Percentiles rank a stretch among this genome's conserved stretches.
Evolutionary conservation across 2,797 vertebrate genomes (phyloP).

Genomic region (Helarctos malayanus): DNA sequence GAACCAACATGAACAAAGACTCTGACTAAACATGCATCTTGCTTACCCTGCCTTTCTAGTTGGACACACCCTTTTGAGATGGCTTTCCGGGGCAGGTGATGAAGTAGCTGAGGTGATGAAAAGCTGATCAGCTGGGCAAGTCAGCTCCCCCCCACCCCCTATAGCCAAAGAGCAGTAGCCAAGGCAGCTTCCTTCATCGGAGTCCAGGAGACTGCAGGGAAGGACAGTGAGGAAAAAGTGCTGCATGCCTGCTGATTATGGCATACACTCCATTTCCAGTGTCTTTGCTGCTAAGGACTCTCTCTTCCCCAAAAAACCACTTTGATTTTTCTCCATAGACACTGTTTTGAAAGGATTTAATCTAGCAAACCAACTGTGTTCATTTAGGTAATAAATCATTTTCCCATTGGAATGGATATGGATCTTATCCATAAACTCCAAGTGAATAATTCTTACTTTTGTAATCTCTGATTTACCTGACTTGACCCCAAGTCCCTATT

Average conservation of each 20-base stretch:
- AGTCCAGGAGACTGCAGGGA: not conserved
- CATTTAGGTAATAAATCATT: constrained; percentile 22
- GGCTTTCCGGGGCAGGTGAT: not conserved
- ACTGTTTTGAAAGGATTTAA: constrained; percentile 40
- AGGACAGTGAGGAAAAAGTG: not conserved
- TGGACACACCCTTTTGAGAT: not conserved
- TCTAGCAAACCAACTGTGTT: constrained; percentile 7
- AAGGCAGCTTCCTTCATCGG: not conserved
- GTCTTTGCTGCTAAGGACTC: not conserved
- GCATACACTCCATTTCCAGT: not conserved
- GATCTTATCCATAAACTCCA: constrained; percentile 2
- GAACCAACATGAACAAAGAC: not conserved
- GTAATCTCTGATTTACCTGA: not conserved
- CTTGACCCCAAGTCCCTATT: not conserved
- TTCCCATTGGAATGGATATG: not conserved
- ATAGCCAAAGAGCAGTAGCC: not conserved
- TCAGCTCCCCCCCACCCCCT: not conserved
- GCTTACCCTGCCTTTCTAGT: not conserved
- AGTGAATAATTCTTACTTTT: not conserved
- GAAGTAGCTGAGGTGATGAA: not conserved
- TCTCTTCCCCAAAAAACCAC: not conserved
- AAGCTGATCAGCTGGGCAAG: not conserved
- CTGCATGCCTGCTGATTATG: not conserved
- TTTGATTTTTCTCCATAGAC: not conserved
- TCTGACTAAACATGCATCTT: not conserved